Percentiles rank a stretch among this genome's conserved stretches.
Evolutionary conservation across 2,888 invertebrate species (phyloP).

Genomic region (Periphyllus acericola): DNA sequence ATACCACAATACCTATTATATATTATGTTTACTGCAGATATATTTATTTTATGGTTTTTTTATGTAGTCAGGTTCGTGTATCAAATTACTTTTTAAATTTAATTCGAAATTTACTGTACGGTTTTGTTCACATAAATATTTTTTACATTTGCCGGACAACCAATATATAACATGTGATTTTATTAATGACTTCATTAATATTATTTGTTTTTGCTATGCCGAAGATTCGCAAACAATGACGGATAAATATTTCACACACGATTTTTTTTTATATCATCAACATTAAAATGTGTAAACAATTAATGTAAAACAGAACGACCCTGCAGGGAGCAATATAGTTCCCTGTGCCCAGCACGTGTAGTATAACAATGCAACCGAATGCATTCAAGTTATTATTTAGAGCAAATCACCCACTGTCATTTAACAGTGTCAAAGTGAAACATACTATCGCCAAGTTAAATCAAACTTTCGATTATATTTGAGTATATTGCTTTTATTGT

Average conservation of each 20-base stretch:
- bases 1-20: neutral
- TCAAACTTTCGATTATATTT: conserved; percentile 26
- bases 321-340: neutral
- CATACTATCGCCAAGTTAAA: neutral
- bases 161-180: neutral
- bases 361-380: neutral
- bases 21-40: neutral
- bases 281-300: conserved; percentile 5
- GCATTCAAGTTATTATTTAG: conserved; percentile 2
- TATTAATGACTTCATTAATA: neutral
- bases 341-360: neutral
- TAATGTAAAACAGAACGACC: conserved; percentile 35
- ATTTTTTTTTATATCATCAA: neutral
- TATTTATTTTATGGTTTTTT: neutral
- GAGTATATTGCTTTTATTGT: conserved; percentile 5
- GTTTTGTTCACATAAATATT: neutral
- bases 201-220: neutral
- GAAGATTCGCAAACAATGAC: neutral
- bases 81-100: neutral
- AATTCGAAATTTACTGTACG: neutral
- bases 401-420: conserved; percentile 20
- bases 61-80: neutral
- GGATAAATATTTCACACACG: neutral
- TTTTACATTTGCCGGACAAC: neutral
- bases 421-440: conserved; percentile 10